phyloP scores from a whole-genome alignment of 2,113 vertebrate species.

The Saccopteryx bilineata region DNA sequence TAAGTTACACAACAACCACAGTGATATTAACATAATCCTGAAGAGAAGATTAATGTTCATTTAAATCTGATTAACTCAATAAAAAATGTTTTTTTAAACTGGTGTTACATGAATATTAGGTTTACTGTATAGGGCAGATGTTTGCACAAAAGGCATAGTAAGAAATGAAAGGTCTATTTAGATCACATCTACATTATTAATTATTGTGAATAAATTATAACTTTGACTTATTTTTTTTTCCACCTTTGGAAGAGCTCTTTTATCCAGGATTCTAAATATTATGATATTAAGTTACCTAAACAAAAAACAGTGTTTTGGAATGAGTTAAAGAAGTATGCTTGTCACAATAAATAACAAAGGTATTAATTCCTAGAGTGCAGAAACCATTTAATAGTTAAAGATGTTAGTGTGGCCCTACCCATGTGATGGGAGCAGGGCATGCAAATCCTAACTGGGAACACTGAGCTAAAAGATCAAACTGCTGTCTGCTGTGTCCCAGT shows the following conservation, averaged over 20 bases:
- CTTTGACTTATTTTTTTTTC: background rate
- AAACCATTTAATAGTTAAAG: background rate
- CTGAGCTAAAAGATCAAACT: background rate
- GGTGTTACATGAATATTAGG: background rate
- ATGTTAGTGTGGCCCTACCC: background rate
- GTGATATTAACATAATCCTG: background rate
- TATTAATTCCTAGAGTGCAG: background rate
- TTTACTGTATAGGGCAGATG: background rate
- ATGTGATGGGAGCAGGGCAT: background rate
- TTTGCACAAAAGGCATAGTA: constrained; percentile 17
- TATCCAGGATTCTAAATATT: background rate
- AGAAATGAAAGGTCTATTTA: constrained; percentile 40
- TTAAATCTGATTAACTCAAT: background rate
- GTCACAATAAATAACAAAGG: background rate
- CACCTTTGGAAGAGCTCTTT: background rate
- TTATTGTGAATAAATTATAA: constrained; percentile 68
- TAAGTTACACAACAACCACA: background rate
- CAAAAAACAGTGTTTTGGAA: constrained; percentile 13
- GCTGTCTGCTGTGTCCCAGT: background rate
- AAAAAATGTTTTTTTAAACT: constrained; percentile 17
- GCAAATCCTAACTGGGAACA: background rate
- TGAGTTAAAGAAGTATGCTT: background rate
- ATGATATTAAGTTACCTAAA: background rate
- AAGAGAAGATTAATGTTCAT: background rate
- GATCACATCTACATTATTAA: constrained; percentile 66